phyloP scores from a whole-genome alignment of 1,140 invertebrate genomes.

The Cylas formicarius region DNA sequence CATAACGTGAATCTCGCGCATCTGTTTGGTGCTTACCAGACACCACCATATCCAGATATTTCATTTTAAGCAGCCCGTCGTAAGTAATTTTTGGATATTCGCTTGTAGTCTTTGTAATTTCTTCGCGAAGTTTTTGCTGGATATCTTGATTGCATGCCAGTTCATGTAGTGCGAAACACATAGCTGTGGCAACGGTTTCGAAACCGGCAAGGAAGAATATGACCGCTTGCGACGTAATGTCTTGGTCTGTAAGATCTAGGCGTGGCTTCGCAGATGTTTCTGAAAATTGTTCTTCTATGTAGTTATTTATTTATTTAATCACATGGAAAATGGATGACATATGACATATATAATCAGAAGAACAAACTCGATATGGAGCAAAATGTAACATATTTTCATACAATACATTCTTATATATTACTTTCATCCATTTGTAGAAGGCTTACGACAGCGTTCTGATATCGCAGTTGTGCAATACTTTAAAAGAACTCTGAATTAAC shows the following conservation, averaged over 20 bases:
- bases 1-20: too few species aligned
- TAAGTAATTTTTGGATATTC: constrained; percentile 31
- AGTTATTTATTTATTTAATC: too few species aligned
- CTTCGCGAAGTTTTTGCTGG: constrained; percentile 40
- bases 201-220: constrained; percentile 43
- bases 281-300: constrained; percentile 9
- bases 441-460: too few species aligned
- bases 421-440: too few species aligned
- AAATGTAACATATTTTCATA: too few species aligned
- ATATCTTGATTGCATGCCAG: constrained; percentile 48
- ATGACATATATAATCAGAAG: too few species aligned
- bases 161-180: constrained; percentile 38
- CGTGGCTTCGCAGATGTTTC: constrained; percentile 25
- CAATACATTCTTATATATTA: too few species aligned
- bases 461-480: too few species aligned
- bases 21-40: constrained; percentile 33
- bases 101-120: constrained; percentile 25
- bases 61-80: constrained; percentile 36
- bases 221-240: constrained; percentile 39
- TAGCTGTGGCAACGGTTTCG: constrained; percentile 32
- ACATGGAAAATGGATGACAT: too few species aligned
- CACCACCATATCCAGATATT: constrained; percentile 43
- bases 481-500: too few species aligned
- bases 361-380: too few species aligned
- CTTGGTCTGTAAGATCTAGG: constrained; percentile 23